phyloP scores from a whole-genome alignment of 2,888 invertebrate species.

The Pandemis cinnamomeana region DNA sequence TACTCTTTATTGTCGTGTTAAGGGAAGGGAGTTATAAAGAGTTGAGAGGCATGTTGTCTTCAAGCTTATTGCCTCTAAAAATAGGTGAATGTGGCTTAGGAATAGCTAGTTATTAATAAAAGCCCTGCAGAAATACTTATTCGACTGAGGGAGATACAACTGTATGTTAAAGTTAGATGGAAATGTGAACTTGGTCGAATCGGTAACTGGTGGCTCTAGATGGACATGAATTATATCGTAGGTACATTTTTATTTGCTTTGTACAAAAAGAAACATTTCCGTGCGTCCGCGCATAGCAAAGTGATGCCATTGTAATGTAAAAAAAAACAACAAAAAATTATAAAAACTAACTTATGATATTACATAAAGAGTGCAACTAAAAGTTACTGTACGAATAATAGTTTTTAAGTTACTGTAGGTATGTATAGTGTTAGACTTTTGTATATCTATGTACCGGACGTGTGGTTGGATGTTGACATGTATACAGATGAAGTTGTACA shows the following conservation, averaged over 20 bases:
- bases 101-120: conserved; percentile 7
- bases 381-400: conserved; percentile 60
- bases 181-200: background rate
- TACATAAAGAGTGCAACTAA: conserved; percentile 67
- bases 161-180: background rate
- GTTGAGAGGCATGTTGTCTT: background rate
- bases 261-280: conserved; percentile 26
- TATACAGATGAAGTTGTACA: conserved; percentile 38
- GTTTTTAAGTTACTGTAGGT: conserved; percentile 46
- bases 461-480: conserved; percentile 46
- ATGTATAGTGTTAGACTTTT: conserved; percentile 48
- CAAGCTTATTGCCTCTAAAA: background rate
- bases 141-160: background rate
- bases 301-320: conserved; percentile 47
- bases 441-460: conserved; percentile 56
- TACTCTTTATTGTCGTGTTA: background rate
- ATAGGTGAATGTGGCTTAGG: background rate
- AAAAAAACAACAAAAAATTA: conserved; percentile 51
- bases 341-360: conserved; percentile 54
- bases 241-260: conserved; percentile 26
- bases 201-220: conserved; percentile 1
- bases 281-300: conserved; percentile 21
- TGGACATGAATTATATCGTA: conserved; percentile 28
- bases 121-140: background rate
- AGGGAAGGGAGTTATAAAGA: background rate